These are phyloP conservation scores for Sarotherodon lohbergeri DNA, from an alignment of 2,113 vertebrate species.

Conservation along the genomic window DNA sequence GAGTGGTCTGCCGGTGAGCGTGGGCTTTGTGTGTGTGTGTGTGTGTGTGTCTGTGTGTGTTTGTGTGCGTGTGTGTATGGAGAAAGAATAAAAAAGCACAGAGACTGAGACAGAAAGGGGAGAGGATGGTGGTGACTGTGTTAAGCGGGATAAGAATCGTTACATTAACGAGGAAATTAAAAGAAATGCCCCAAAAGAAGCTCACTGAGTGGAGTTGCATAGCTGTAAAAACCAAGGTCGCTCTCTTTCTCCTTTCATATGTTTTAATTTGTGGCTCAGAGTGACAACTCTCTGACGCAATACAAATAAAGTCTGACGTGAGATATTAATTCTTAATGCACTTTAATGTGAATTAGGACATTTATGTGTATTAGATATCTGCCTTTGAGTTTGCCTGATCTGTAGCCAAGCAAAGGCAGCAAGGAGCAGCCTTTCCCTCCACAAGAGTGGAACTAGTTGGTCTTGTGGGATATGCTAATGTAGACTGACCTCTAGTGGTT, in stretches of 20 bases:
- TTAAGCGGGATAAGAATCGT: not conserved
- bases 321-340: constrained; percentile 27
- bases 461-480: not conserved
- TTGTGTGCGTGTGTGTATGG: not conserved
- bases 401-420: constrained; percentile 2
- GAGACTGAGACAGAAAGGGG: not conserved
- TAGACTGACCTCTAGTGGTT: constrained; percentile 65
- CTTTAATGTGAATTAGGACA: constrained; percentile 1
- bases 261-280: constrained; percentile 45
- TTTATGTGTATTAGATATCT: not conserved
- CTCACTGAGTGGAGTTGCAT: not conserved
- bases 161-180: not conserved
- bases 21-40: constrained; percentile 25
- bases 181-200: not conserved
- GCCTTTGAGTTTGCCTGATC: not conserved
- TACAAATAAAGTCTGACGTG: constrained; percentile 22
- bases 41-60: not conserved
- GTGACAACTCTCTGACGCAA: constrained; percentile 29
- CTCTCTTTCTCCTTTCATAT: not conserved
- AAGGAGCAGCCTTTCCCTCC: not conserved
- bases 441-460: not conserved
- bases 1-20: constrained; percentile 13
- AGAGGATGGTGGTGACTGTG: not conserved
- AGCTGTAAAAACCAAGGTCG: constrained; percentile 2
- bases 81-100: not conserved